Base-by-base conservation (phyloP, 2,888 invertebrate species). In the Bellardia bayeri region DNA sequence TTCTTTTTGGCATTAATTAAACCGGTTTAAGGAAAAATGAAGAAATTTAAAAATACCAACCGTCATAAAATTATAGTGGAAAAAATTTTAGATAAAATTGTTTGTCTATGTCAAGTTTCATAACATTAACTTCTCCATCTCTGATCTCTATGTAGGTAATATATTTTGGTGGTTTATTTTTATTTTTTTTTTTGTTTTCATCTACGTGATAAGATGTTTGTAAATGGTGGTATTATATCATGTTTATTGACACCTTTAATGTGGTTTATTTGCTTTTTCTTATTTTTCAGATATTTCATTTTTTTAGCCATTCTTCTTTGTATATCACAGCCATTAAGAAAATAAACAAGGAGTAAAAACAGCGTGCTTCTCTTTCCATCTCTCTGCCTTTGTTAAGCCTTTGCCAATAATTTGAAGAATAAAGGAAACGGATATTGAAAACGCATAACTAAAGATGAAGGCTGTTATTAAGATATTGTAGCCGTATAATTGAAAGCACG, bases 161-260 rank as follows among this genome's bases (percentile, higher is more conserved):
- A 61, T 61, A 61, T 33, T 37, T 37, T 4, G 61, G 14, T 61
- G 8, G 16, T 56, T 56, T 23, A 56, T 61, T 61, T 30, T 61
- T 61, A 61, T 58, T 58, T 23, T 56, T 23, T 23, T 7, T 40
- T 56, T 56, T 40, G 42, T 58, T 49, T 7, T 54, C 11, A 13
- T 64, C 9, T 4, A 66, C 14, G 13, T 75, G n/a, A 42, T 33
- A 61, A 7, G 49, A 66, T 79, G 33, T 72, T 64, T 72, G 72
- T 79, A 66, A 58, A 72, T 84, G 30, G 74, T 66, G 66, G 79
- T 37, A 79, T 84, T 79, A 79, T 66, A 79, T 79, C 66, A 66
- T 74, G 13, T 79, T 84, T 79, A 79, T 68, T 79, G 84, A 79
- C 84, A 84, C 84, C 84, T 84, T 79, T 61, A 79, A 79, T 79